A percentile compares a stretch with the other conserved stretches of the same genome.
These are phyloP conservation scores for Piprites chloris DNA, from an alignment of 2,113 vertebrate species.

Conservation along the genomic window DNA sequence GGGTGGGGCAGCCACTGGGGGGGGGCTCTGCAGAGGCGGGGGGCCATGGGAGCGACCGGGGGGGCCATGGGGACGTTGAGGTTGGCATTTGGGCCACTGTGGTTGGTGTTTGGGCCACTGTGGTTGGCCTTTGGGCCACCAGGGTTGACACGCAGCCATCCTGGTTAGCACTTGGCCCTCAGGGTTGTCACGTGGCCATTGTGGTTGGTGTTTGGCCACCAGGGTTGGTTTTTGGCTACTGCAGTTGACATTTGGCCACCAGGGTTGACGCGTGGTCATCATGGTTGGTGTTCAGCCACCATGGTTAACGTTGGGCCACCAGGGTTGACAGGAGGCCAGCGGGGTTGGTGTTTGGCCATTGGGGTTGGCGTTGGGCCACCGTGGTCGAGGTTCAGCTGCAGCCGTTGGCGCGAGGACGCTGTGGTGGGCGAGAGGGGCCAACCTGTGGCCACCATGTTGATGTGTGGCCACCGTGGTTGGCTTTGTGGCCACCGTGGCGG, in stretches of 20 bases:
- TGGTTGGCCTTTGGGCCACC: too few relatives aligned
- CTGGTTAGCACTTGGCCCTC: too few relatives aligned
- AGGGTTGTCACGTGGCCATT: too few relatives aligned
- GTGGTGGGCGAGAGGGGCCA: background rate
- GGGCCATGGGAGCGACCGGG: too few relatives aligned
- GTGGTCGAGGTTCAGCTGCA: rapidly evolving
- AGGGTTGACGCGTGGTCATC: rapidly evolving
- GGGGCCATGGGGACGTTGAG: too few relatives aligned
- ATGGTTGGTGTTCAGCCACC: rapidly evolving
- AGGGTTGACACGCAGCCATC: too few relatives aligned
- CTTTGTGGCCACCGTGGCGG: background rate
- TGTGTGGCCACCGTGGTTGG: background rate
- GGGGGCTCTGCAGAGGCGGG: too few relatives aligned
- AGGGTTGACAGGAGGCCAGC: too few relatives aligned
- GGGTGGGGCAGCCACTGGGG: background rate
- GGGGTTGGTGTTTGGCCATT: background rate
- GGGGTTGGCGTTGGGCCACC: background rate
- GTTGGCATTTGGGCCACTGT: too few relatives aligned
- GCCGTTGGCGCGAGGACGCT: rapidly evolving
- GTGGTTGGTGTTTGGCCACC: background rate
- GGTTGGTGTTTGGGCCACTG: too few relatives aligned
- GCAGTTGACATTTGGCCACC: rapidly evolving
- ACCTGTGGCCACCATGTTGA: too few relatives aligned
- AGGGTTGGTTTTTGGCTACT: background rate
- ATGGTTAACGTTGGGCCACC: rapidly evolving